Base-by-base conservation (phyloP, 2,888 invertebrate species). In the Petrolisthes cinctipes region DNA sequence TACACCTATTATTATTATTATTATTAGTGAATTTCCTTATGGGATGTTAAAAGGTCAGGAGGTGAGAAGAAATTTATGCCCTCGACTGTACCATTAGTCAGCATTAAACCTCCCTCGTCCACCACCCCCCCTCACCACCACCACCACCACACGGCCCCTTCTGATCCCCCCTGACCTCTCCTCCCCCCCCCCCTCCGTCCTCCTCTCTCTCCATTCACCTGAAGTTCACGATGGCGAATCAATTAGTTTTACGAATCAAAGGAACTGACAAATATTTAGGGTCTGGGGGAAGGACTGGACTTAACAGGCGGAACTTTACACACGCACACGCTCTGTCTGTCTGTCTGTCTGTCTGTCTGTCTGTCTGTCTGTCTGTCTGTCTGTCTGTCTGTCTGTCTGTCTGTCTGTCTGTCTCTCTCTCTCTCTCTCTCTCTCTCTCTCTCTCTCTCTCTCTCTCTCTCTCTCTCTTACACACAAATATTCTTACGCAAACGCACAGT, bases 251-350 rank as follows among this genome's bases (percentile, higher is more conserved):
- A 83, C 75, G 75, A 83, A 75, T 75, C 83, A 83, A 83, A 56
- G 75, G 82, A 20, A 66, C 83, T 83, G 75, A 83, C 83, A 83
- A 83, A 83, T 83, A 83, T 83, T 83, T 83, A 83, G 76, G 75
- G 51, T 66, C 57, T 82, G 51, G 66, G 7, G 23, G 11, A 51
- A 14, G 81, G 66, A 82, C 9, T 17, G 66, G 53, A 14, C 51
- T 66, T 37, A 61, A 61, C 66, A 82, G 6, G 66, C 81, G 81
- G 66, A 61, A 68, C 61, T 53, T 17, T 17, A 11, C 71, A 4
- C 11, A 11, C 17, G 11, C 61, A 9, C 61, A 17, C 61, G 66
- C 17, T 66, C 66, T 66, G 11, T 17, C 17, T 17, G 66, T 66
- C 1, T 66, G 11, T 17, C 66, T 66, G 14, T 66, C 17, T 14